Evolutionary conservation across 1,140 invertebrate species (phyloP), one percentile per base, ranked within the genome.

Genomic region (Thaumatotibia leucotreta): DNA sequence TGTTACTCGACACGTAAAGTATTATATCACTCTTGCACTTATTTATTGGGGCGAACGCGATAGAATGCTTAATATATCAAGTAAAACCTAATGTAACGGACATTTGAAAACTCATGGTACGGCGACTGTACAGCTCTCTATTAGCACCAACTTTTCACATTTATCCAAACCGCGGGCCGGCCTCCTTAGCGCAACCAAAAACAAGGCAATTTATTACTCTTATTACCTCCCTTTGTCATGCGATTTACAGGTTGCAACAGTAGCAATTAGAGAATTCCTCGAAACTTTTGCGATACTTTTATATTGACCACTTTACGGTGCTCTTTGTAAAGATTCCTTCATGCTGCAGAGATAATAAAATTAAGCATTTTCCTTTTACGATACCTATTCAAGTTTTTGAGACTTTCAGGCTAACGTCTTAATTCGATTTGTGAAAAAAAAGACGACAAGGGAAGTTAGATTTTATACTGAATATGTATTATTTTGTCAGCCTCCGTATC

Each of bases 71-170:
- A n/a, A n/a, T n/a, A n/a, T n/a, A n/a, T n/a, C n/a, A n/a, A n/a
- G n/a, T n/a, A n/a, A n/a, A n/a, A n/a, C n/a, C n/a, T n/a, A n/a
- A n/a, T n/a, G n/a, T n/a, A n/a, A n/a, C n/a, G n/a, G n/a, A n/a
- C n/a, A n/a, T n/a, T n/a, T n/a, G n/a, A n/a, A n/a, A n/a, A n/a
- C n/a, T n/a, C n/a, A n/a, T n/a, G n/a, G n/a, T n/a, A n/a, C n/a
- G n/a, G n/a, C n/a, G n/a, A n/a, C n/a, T n/a, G n/a, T n/a, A n/a
- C 11, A 20, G 27, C 52, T 58, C 52, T 58, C 52, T 58, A 58
- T 58, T 58, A 58, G 52, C 27, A 27, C 52, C 52, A 58, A 58
- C 52, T 58, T 58, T 58, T 58, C 52, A 58, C 52, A 58, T 58
- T 58, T 58, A 58, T 58, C 52, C 52, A 14, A 58, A 58, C 52